Evolutionary conservation across 2,888 invertebrate species (phyloP).

Genomic region (Thysanoteuthis rhombus): DNA sequence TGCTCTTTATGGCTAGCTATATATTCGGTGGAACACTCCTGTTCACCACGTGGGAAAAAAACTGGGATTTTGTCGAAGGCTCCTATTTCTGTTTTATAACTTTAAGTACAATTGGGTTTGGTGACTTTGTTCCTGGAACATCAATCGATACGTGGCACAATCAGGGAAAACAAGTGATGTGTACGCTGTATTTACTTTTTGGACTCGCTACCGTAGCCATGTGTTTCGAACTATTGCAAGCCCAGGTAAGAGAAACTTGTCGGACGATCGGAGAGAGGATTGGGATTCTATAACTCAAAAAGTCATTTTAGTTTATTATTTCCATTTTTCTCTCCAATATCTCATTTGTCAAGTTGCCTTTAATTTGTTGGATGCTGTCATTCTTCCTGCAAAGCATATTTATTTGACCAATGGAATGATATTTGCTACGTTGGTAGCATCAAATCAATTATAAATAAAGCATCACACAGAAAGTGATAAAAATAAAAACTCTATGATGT

Average conservation of each 20-base stretch:
- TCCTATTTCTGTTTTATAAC: constrained; percentile 70
- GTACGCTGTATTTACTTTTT: constrained; percentile 66
- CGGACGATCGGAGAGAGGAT: constrained; percentile 63
- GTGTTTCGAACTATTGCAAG: constrained; percentile 70
- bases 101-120: constrained; percentile 69
- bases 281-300: constrained; percentile 54
- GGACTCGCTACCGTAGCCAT: constrained; percentile 69
- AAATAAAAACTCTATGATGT: too few species aligned
- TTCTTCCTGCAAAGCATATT: not conserved
- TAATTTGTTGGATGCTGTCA: not conserved
- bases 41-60: constrained; percentile 94
- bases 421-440: not conserved
- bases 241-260: constrained; percentile 66
- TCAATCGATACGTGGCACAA: constrained; percentile 51
- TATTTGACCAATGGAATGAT: not conserved
- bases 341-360: not conserved
- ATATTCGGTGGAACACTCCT: constrained; percentile 90
- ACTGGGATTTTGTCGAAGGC: constrained; percentile 91
- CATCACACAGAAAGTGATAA: not conserved
- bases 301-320: not conserved
- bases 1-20: constrained; percentile 88
- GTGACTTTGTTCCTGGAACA: constrained; percentile 68
- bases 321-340: too few species aligned
- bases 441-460: not conserved
- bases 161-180: constrained; percentile 62